A percentile compares a stretch with the other conserved stretches of the same genome.
These are phyloP conservation scores for Megalonaias nervosa DNA, from an alignment of 1,140 invertebrate genomes.

Conservation along the genomic window DNA sequence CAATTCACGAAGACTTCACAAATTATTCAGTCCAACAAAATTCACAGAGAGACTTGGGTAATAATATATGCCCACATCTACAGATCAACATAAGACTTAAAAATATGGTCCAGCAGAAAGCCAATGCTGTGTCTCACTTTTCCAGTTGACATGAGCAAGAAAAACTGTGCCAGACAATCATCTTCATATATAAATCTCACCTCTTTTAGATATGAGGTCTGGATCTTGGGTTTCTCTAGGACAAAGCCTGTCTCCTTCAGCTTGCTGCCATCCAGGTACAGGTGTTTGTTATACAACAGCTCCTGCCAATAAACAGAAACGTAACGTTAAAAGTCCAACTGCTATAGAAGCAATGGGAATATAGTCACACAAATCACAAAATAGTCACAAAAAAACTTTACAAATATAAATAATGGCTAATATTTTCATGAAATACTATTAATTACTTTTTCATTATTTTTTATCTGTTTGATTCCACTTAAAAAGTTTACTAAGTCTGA, in stretches of 20 bases:
- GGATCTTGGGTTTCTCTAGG: slow-evolving; percentile 59
- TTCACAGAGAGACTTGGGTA: too few relatives aligned
- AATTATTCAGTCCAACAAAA: too few relatives aligned
- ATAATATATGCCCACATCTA: too few relatives aligned
- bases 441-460: neutral
- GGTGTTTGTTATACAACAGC: slow-evolving; percentile 83
- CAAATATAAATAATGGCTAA: neutral
- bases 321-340: neutral
- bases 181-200: slow-evolving; percentile 33
- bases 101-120: too few relatives aligned
- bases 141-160: too few relatives aligned
- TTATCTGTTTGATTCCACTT: neutral
- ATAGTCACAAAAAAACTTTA: neutral
- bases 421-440: neutral
- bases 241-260: slow-evolving; percentile 73
- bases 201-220: slow-evolving; percentile 59
- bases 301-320: slow-evolving; percentile 72
- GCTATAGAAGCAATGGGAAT: neutral
- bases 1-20: too few relatives aligned
- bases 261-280: slow-evolving; percentile 83
- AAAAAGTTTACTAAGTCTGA: too few relatives aligned
- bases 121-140: too few relatives aligned
- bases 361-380: neutral
- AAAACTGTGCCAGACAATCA: too few relatives aligned
- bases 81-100: too few relatives aligned